These are phyloP conservation scores for Helicoverpa armigera DNA, from an alignment of 1,140 invertebrate species.

Conservation along the genomic window DNA sequence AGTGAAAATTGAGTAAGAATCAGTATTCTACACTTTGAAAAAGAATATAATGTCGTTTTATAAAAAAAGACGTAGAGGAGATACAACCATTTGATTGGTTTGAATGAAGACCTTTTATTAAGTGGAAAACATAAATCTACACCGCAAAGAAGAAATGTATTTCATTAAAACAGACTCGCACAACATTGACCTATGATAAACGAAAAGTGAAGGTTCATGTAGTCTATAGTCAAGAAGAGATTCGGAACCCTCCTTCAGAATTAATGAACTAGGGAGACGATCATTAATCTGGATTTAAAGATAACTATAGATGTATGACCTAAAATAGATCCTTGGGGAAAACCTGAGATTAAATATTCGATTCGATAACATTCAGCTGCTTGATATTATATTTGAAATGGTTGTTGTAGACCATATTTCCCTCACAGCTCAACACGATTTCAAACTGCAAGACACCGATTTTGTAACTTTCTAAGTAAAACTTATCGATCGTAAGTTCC, in stretches of 20 bases:
- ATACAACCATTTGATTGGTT: too few species aligned
- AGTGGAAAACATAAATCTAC: too few species aligned
- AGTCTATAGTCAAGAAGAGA: too few species aligned
- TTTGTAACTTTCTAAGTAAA: neutral
- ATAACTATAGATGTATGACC: neutral
- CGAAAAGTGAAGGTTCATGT: too few species aligned
- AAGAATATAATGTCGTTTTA: too few species aligned
- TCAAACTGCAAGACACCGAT: neutral
- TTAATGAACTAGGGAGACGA: neutral
- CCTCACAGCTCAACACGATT: neutral
- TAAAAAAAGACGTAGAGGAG: too few species aligned
- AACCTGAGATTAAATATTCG: neutral
- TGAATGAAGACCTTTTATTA: too few species aligned
- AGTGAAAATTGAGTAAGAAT: neutral
- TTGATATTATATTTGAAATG: neutral
- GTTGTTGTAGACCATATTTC: neutral
- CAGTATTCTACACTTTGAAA: neutral
- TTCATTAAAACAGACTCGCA: too few species aligned
- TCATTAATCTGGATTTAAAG: conserved; percentile 8
- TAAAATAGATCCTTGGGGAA: neutral
- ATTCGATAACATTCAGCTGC: too few species aligned
- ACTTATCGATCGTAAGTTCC: neutral
- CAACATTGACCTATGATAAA: too few species aligned
- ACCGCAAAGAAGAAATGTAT: too few species aligned
- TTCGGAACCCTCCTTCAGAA: too few species aligned